These are phyloP conservation scores for Cantharis flavilabris DNA, from an alignment of 2,888 invertebrate species.

Conservation along the genomic window DNA sequence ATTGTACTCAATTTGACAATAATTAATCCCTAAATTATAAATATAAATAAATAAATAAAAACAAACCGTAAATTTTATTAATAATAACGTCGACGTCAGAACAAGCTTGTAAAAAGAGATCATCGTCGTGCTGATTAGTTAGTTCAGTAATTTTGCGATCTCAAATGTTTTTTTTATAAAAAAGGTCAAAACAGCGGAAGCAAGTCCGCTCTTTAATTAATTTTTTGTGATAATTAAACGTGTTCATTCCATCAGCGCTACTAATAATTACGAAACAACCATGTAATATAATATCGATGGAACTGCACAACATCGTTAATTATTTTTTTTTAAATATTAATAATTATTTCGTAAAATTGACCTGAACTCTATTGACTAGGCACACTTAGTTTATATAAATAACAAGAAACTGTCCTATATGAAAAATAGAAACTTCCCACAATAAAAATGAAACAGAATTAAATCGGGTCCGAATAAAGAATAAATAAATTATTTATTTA, in stretches of 20 bases:
- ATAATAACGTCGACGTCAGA: constrained; percentile 42
- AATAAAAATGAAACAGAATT: constrained; percentile 55
- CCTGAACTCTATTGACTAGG: constrained; percentile 69
- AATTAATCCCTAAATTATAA: constrained; percentile 43
- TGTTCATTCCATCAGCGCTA: constrained; percentile 30
- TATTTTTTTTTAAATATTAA: constrained; percentile 38
- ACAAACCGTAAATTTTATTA: constrained; percentile 46
- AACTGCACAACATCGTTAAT: constrained; percentile 52
- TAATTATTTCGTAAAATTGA: constrained; percentile 60
- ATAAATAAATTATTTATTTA: constrained; percentile 18
- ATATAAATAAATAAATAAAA: constrained; percentile 47
- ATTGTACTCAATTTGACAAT: constrained; percentile 52
- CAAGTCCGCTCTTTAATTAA: not conserved
- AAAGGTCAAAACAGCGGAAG: not conserved
- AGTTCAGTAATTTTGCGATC: not conserved
- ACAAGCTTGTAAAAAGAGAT: constrained; percentile 31
- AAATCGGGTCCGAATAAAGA: constrained; percentile 45
- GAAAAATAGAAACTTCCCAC: constrained; percentile 60
- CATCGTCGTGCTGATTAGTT: constrained; percentile 5
- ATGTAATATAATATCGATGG: constrained; percentile 37
- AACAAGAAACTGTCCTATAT: constrained; percentile 63
- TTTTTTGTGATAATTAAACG: not conserved
- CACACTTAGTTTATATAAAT: constrained; percentile 65
- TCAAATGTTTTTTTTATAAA: not conserved
- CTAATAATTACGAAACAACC: constrained; percentile 38